Percentiles rank a stretch among this genome's conserved stretches.
Conservation (phyloP, 2,888 invertebrate species). For the Nymphalis urticae region DNA sequence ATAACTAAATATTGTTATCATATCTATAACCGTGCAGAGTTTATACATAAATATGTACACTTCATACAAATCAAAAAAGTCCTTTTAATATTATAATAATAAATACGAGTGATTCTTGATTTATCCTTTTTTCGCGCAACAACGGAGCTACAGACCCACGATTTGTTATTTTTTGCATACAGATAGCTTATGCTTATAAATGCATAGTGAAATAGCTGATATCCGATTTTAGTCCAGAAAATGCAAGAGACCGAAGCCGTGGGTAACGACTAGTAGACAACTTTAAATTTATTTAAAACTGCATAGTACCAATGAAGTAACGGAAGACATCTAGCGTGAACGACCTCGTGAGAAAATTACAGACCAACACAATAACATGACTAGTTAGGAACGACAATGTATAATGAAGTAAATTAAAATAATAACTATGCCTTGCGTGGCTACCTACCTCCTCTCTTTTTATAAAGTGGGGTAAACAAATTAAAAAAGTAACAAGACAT, state of each 20-base stretch:
- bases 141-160: no score
- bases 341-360: slow-evolving; percentile 14
- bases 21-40: background rate
- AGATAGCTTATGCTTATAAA: background rate
- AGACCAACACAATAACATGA: background rate
- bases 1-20: background rate
- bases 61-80: background rate
- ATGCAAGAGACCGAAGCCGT: no score
- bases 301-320: background rate
- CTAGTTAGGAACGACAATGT: background rate
- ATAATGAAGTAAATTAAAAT: background rate
- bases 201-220: background rate
- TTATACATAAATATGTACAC: no score
- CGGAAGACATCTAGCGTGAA: background rate
- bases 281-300: background rate
- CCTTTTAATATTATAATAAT: background rate
- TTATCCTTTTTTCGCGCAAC: no score
- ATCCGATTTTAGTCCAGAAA: background rate
- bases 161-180: background rate
- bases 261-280: no score
- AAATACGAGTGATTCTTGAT: no score
- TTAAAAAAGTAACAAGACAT: background rate
- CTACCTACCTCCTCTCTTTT: background rate
- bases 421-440: background rate
- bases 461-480: background rate